Evolutionary conservation across 2,888 invertebrate species (phyloP), one percentile per base, ranked within the genome.

Genomic region (Periphyllus acericola): DNA sequence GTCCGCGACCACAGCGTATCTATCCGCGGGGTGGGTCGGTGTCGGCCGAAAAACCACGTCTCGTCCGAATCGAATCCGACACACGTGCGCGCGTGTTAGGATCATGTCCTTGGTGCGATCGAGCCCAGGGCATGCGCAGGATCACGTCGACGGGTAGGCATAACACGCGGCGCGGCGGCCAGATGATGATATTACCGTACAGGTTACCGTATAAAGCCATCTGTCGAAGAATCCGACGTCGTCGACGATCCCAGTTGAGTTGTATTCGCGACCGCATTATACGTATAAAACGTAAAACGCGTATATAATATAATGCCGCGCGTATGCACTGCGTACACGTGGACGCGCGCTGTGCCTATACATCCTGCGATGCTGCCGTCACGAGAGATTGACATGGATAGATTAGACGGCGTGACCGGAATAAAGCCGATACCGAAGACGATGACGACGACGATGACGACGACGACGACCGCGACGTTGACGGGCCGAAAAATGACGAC

Each of bases 381-480:
- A 40, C 66, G 55, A 78, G 85, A 78, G 85, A 78, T 78, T 78
- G 85, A 85, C 85, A 78, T 79, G 85, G 78, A 78, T 78, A 85
- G 85, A 85, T 85, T 85, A 85, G 78, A 85, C 78, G 71, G 78
- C 85, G 78, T 85, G 85, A 85, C 85, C 78, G 78, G 85, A 85
- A 85, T 79, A 85, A 85, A 85, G 85, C 68, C 32, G 76, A 75
- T 55, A 32, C 46, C 60, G 19, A 60, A 21, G 25, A 14, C 14
- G 46, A 14, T 14, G 46, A 14, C 55, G 55, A 25, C 19, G 81
- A 82, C 71, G 71, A 46, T 25, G 68, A 66, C 78, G 78, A n/a
- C n/a, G 25, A 14, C 14, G 46, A 14, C 46, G 46, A 14, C 55
- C 19, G 14, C 19, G 81, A 82, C 71, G 71, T 68, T 25, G 68